Evolutionary conservation across 2,888 invertebrate genomes (phyloP).

Genomic region (Drosophila stalkeri): DNA sequence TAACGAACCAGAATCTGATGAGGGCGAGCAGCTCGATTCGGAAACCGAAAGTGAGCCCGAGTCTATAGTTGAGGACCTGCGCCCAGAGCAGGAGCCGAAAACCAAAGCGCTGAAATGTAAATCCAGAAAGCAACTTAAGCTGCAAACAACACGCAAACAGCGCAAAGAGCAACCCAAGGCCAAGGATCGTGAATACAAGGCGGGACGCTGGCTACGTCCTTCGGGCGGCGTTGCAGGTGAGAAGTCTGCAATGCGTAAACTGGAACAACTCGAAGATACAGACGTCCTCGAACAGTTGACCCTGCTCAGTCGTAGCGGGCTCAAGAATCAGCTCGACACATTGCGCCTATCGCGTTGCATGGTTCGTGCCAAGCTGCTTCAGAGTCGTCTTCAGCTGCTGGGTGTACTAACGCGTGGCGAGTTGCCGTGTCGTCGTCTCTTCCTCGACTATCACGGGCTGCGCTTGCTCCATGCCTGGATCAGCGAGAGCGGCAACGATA

Average conservation of each 20-base stretch:
- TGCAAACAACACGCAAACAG: conserved; percentile 33
- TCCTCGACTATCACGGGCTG: conserved; percentile 97
- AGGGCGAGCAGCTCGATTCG: conserved; percentile 86
- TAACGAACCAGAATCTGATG: conserved; percentile 91
- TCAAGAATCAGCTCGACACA: conserved; percentile 96
- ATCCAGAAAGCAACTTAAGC: conserved; percentile 30
- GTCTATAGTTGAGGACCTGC: conserved; percentile 86
- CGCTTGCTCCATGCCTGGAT: conserved; percentile 97
- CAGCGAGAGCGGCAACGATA: conserved; percentile 87
- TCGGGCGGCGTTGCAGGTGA: conserved; percentile 30
- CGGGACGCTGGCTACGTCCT: conserved; percentile 68
- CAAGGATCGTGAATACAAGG: conserved; percentile 78
- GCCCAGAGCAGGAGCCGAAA: conserved; percentile 36
- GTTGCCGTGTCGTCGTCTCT: conserved; percentile 93
- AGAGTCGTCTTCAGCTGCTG: conserved; percentile 91
- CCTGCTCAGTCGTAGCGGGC: conserved; percentile 90
- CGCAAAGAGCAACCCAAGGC: conserved; percentile 61
- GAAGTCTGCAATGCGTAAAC: conserved; percentile 32
- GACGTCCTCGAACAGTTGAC: conserved; percentile 95
- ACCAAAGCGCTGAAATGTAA: conserved; percentile 34
- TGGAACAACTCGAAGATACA: conserved; percentile 87
- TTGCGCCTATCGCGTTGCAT: conserved; percentile 95
- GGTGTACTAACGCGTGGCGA: conserved; percentile 92
- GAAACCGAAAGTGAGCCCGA: conserved; percentile 87
- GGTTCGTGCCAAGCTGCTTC: conserved; percentile 94